Evolutionary conservation across 2,888 invertebrate genomes (phyloP).

Genomic region (Cephus pulcher): DNA sequence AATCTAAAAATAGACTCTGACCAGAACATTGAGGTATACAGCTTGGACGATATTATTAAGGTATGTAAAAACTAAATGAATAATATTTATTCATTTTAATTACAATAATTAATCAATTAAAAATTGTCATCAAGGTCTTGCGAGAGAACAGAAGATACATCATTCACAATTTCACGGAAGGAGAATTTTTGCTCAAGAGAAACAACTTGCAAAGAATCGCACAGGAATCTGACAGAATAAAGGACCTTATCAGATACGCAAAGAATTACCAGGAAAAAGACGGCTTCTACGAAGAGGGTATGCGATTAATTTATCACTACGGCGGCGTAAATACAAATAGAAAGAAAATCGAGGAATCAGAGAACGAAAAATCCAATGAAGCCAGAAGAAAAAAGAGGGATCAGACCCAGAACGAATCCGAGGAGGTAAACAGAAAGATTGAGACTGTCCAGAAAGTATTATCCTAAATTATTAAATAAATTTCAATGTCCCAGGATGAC

Average conservation of each 20-base stretch:
- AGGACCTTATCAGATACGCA: slow-evolving; percentile 57
- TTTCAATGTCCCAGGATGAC: slow-evolving; percentile 51
- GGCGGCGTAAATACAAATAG: slow-evolving; percentile 34
- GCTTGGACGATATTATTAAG: slow-evolving; percentile 47
- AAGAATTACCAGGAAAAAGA: slow-evolving; percentile 55
- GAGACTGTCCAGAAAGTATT: background rate
- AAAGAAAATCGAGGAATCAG: slow-evolving; percentile 10
- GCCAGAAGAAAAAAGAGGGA: slow-evolving; percentile 46
- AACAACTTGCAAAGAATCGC: slow-evolving; percentile 51
- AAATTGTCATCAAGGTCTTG: slow-evolving; percentile 40
- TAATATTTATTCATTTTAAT: background rate
- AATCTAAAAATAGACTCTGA: slow-evolving; percentile 42
- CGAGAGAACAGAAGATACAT: slow-evolving; percentile 48
- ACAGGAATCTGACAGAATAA: slow-evolving; percentile 44
- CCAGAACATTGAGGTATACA: slow-evolving; percentile 43
- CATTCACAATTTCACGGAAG: slow-evolving; percentile 58
- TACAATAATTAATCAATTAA: background rate
- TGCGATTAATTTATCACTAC: slow-evolving; percentile 60
- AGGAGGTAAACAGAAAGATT: slow-evolving; percentile 25
- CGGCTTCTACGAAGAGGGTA: slow-evolving; percentile 61
- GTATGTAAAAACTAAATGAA: slow-evolving; percentile 21
- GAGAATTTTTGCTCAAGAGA: slow-evolving; percentile 52
- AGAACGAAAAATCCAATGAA: slow-evolving; percentile 25
- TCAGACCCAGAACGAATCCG: slow-evolving; percentile 36
- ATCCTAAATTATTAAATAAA: background rate